Evolutionary conservation across 2,113 vertebrate species (phyloP).

Genomic region (Rhea pennata): DNA sequence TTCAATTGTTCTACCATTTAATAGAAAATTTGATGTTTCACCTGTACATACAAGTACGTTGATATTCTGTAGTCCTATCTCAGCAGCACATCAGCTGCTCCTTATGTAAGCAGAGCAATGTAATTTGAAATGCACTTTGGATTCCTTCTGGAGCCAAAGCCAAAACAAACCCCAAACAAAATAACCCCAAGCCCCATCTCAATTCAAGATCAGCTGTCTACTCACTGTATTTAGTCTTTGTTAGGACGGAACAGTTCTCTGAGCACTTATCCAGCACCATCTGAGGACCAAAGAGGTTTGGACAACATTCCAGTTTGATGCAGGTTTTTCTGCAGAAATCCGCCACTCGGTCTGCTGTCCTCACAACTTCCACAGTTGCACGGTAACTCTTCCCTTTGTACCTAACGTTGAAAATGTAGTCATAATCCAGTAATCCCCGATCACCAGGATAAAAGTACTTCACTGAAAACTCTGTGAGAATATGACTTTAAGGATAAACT

Average conservation of each 20-base stretch:
- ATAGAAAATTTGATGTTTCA: neutral
- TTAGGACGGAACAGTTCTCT: conserved; percentile 97
- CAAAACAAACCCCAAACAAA: neutral
- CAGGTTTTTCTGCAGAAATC: conserved; percentile 97
- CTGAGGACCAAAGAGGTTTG: conserved; percentile 93
- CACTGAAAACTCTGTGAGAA: neutral
- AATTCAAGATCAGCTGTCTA: neutral
- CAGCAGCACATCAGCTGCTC: neutral
- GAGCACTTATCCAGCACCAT: conserved; percentile 97
- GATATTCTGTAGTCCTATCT: neutral
- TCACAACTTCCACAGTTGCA: conserved; percentile 94
- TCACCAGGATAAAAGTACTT: neutral
- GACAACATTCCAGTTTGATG: conserved; percentile 95
- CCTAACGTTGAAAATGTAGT: conserved; percentile 68
- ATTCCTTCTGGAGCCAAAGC: neutral
- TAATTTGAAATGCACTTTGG: neutral
- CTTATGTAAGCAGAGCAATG: neutral
- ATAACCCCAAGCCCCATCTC: neutral
- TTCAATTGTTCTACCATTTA: neutral
- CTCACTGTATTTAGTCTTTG: conserved; percentile 99
- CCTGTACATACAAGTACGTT: neutral
- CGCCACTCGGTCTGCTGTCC: conserved; percentile 91
- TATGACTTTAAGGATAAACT: neutral
- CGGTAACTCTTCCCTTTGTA: conserved; percentile 98
- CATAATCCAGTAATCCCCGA: neutral